Evolutionary conservation across 2,113 vertebrate genomes (phyloP), one percentile per base, ranked within the genome.

Genomic region (Geococcyx californianus): DNA sequence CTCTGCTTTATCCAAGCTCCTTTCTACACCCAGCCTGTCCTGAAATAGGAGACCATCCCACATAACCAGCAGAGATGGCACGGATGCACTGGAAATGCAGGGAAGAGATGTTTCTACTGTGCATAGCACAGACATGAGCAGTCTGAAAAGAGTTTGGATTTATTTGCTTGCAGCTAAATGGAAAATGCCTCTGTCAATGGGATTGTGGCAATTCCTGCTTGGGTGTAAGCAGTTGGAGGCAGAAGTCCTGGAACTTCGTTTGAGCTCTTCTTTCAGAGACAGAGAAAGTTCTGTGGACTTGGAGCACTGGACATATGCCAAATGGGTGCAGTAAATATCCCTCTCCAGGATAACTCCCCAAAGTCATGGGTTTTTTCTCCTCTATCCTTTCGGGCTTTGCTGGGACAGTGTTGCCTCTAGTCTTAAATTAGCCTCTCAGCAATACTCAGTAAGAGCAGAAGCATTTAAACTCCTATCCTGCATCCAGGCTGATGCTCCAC

Each of bases 391-490:
- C 15, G 78, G 44, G 10, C 6, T 89, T 87, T 86, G 31, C 59
- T 79, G 58, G 66, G 54, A 6, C 74, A 45, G 19, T 59, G 7
- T 47, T 0, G 0, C 44, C n/a, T 77, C 64, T 63, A n/a, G 51
- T 83, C 85, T 90, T 95, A 80, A 93, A 92, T 92, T 77, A 76
- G 52, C 23, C 21, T 76, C 60, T 67, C 58, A 91, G 60, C 77
- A 51, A 8, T 29, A 25, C 63, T 89, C 54, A 45, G 33, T 62
- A 91, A 87, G 62, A 95, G 68, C 91, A 96, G 67, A 83, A 85
- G 62, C 69, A 62, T 94, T 96, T 96, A 96, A 91, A 93, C 45
- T 94, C 80, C 64, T 44, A 73, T 81, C 84, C 82, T 89, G 88
- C 16, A 0, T 95, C 69, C 58, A 89, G 51, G 83, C 91, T 84